These are phyloP conservation scores for Trididemnum nubilum DNA, from an alignment of 23 tunicate genomes.

Conservation along the genomic window DNA sequence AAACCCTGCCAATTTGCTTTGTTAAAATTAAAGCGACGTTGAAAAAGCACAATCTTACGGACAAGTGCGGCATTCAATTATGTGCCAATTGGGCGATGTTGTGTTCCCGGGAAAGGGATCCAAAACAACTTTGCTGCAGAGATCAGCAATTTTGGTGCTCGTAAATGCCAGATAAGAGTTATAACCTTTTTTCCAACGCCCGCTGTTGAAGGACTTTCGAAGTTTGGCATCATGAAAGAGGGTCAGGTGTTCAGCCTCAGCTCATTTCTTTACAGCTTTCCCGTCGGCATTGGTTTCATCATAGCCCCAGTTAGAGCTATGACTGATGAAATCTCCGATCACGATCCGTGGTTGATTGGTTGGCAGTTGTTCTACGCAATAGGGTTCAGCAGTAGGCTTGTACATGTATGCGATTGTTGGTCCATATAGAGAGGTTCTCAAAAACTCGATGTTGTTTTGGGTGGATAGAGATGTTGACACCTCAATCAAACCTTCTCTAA, in stretches of 20 bases:
- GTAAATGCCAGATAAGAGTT: slow-evolving; percentile 11
- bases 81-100: slow-evolving; percentile 23
- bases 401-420: not conserved
- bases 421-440: not conserved
- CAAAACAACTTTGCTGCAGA: slow-evolving; percentile 9
- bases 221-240: slow-evolving; percentile 16
- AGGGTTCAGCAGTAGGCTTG: not conserved
- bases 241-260: not conserved
- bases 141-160: not conserved
- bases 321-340: slow-evolving; percentile 21
- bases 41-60: not conserved
- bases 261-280: slow-evolving; percentile 1
- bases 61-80: not conserved
- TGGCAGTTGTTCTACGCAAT: not conserved
- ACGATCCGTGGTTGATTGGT: not conserved
- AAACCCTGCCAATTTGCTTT: slow-evolving; percentile 18
- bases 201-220: slow-evolving; percentile 15
- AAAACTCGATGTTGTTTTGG: not conserved
- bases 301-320: slow-evolving; percentile 1
- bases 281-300: not conserved
- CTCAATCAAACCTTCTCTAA: not conserved
- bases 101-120: slow-evolving; percentile 13
- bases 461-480: not conserved
- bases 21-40: slow-evolving; percentile 3
- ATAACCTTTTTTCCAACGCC: slow-evolving; percentile 22